Evolutionary conservation across 2,113 vertebrate genomes (phyloP).

Genomic region (Pyxicephalus adspersus): DNA sequence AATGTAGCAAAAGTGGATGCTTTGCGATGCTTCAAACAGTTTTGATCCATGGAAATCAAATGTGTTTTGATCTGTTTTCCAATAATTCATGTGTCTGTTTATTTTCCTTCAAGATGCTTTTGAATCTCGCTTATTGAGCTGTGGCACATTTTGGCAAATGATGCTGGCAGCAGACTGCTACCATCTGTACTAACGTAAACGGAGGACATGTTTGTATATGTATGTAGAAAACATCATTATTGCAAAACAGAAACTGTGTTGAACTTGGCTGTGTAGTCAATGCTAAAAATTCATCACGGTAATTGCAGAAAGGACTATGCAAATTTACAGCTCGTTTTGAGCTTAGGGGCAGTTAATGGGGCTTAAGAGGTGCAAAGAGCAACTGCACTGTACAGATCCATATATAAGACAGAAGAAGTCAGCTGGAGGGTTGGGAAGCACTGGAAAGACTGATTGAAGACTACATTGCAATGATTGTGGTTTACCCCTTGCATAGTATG

Average conservation of each 20-base stretch:
- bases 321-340: background rate
- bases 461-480: too few relatives aligned
- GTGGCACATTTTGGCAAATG: constrained; percentile 65
- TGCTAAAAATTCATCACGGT: constrained; percentile 39
- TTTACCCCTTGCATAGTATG: too few relatives aligned
- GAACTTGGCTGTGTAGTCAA: constrained; percentile 47
- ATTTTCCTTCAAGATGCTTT: constrained; percentile 68
- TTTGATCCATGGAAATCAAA: constrained; percentile 61
- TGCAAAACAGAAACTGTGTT: constrained; percentile 63
- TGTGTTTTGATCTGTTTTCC: constrained; percentile 61
- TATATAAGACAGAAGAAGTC: too few relatives aligned
- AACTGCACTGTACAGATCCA: too few relatives aligned
- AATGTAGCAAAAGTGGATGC: constrained; percentile 37
- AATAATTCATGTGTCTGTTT: constrained; percentile 63
- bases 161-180: constrained; percentile 69
- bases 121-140: constrained; percentile 67
- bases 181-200: constrained; percentile 73
- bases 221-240: constrained; percentile 64
- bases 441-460: too few relatives aligned
- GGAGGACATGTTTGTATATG: constrained; percentile 62
- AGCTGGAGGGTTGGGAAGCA: too few relatives aligned
- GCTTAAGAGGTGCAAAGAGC: background rate
- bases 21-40: constrained; percentile 14
- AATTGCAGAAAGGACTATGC: constrained; percentile 27
- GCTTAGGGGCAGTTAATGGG: background rate